Conservation (phyloP, 2,888 invertebrate genomes). For the Amiota minor region DNA sequence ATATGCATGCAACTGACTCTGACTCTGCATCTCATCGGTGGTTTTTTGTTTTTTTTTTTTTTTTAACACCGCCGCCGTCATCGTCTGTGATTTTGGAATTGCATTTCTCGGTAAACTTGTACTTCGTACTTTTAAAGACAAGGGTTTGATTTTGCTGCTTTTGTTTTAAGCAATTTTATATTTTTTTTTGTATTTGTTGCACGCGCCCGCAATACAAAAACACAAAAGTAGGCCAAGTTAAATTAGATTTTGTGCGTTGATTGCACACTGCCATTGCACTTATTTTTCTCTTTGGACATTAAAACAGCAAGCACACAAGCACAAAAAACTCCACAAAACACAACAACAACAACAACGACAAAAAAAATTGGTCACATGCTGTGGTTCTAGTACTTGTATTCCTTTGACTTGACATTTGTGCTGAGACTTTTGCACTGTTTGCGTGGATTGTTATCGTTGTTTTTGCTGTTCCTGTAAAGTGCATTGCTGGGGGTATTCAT, state of each 20-base stretch:
- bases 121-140: slow-evolving; percentile 36
- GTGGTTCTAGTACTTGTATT: slow-evolving; percentile 41
- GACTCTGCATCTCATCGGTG: slow-evolving; percentile 45
- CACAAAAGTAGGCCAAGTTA: slow-evolving; percentile 68
- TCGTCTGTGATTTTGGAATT: neutral
- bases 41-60: slow-evolving; percentile 28
- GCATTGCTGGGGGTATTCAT: neutral
- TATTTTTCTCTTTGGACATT: no score
- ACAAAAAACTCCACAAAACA: no score
- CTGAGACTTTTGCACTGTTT: neutral
- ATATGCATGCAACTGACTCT: slow-evolving; percentile 13
- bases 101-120: slow-evolving; percentile 22
- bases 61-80: slow-evolving; percentile 37
- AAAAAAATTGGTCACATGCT: slow-evolving; percentile 17
- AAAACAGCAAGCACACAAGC: no score
- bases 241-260: slow-evolving; percentile 68
- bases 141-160: slow-evolving; percentile 47
- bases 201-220: no score
- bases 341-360: no score
- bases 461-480: slow-evolving; percentile 3
- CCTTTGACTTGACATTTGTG: slow-evolving; percentile 33
- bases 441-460: slow-evolving; percentile 34
- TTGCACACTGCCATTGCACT: slow-evolving; percentile 39
- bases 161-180: slow-evolving; percentile 28
- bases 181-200: slow-evolving; percentile 24